Evolutionary conservation across 2,888 invertebrate genomes (phyloP), one percentile per base, ranked within the genome.

Genomic region (Eurois occulta): DNA sequence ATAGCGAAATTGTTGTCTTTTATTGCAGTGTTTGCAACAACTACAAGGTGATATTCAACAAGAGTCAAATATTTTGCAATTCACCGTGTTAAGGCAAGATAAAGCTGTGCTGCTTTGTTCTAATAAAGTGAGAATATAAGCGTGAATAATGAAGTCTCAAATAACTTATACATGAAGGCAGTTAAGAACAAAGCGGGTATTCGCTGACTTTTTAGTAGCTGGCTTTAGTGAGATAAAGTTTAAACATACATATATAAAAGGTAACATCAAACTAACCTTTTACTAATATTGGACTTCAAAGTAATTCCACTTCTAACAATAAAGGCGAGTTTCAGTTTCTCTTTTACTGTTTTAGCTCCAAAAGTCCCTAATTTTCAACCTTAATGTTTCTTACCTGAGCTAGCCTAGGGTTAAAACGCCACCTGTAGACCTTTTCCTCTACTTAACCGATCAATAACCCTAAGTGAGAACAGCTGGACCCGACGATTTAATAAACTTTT

Each of bases 101-200:
- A 76, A 85, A 86, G 74, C 55, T 65, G n/a, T 66, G 43, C 60
- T 77, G 75, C 67, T 83, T 80, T 84, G 73, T 85, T 86, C 60
- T 87, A 84, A 85, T 86, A 86, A 74, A 86, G 77, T 68, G 80
- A 79, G 76, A 79, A 75, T 75, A 71, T 75, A 83, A 77, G 68
- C 72, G 78, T 78, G 79, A 78, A 81, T 81, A 84, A 86, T 78
- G 77, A 84, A 86, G 77, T 76, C 64, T 78, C 58, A 69, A 77
- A 75, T 84, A 84, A 75, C 48, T 72, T 72, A 68, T 41, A 77
- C 66, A 41, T 71, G 64, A 67, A 82, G 41, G 16, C 32, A 76
- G 16, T 48, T 43, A 48, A 78, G 35, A 77, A 81, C n/a, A 86
- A 73, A 86, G 72, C 55, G 28, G 46, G 43, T 18, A 58, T 70